Percentiles rank a stretch among this genome's conserved stretches.
phyloP scores from a whole-genome alignment of 2,113 vertebrate species.

The Athene cunicularia region DNA sequence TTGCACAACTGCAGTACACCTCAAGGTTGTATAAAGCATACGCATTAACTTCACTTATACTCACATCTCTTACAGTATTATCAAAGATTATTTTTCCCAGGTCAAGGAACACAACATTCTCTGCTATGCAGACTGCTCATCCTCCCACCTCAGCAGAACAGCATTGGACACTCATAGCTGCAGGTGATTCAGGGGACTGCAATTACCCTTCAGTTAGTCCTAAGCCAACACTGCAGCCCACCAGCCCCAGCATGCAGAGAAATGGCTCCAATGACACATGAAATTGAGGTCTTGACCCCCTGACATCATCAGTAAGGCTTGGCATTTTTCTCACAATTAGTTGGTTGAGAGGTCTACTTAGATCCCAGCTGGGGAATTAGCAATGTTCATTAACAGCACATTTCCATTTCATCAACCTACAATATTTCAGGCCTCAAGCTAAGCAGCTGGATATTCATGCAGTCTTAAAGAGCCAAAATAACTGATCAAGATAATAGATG shows the following conservation, averaged over 20 bases:
- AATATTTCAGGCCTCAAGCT: conserved; percentile 15
- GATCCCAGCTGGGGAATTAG: conserved; percentile 48
- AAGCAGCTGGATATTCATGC: conserved; percentile 42
- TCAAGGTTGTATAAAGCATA: neutral
- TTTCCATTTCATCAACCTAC: conserved; percentile 17
- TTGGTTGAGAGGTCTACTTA: conserved; percentile 9
- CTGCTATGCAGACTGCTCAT: neutral
- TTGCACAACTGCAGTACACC: neutral
- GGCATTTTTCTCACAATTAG: conserved; percentile 65
- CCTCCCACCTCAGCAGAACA: neutral
- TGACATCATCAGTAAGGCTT: conserved; percentile 16
- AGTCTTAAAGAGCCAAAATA: conserved; percentile 16
- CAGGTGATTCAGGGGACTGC: neutral
- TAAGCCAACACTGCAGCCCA: neutral
- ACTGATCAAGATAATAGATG: neutral
- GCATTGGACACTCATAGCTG: neutral
- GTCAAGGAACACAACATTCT: neutral
- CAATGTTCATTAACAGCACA: conserved; percentile 39
- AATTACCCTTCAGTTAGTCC: neutral
- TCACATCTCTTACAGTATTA: neutral
- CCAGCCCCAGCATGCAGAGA: neutral
- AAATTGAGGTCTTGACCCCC: conserved; percentile 58
- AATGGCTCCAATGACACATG: conserved; percentile 38
- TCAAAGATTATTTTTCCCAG: neutral
- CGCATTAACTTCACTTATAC: fast-evolving